These are phyloP conservation scores for Labrus mixtus DNA, from an alignment of 2,113 vertebrate genomes.

Conservation along the genomic window DNA sequence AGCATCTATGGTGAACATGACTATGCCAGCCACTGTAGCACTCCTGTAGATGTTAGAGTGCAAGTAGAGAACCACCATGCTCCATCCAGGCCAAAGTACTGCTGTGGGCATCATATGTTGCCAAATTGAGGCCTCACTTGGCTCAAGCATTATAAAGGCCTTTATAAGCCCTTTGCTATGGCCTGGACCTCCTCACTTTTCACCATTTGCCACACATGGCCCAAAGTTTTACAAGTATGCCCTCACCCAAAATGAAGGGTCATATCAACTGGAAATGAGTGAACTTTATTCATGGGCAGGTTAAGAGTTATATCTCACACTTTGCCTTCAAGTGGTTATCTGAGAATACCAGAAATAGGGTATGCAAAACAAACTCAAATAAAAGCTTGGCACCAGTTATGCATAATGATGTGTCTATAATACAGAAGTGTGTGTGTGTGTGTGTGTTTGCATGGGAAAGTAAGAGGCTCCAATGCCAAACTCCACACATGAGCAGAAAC, in stretches of 20 bases:
- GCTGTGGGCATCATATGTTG: constrained; percentile 25
- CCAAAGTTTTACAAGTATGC: constrained; percentile 18
- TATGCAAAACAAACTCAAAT: not conserved
- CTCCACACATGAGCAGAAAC: not conserved
- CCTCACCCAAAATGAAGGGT: constrained; percentile 20
- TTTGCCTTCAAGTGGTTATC: constrained; percentile 15
- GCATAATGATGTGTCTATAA: not conserved
- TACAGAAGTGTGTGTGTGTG: not conserved
- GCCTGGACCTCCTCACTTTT: constrained; percentile 1
- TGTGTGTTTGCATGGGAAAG: not conserved
- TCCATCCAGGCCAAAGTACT: constrained; percentile 48
- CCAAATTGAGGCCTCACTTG: constrained; percentile 41
- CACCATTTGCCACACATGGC: constrained; percentile 16
- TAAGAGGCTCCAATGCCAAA: not conserved
- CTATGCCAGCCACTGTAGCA: constrained; percentile 63
- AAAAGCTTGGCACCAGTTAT: not conserved
- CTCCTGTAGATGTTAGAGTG: constrained; percentile 52
- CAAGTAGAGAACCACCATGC: constrained; percentile 40
- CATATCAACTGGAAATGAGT: constrained; percentile 16
- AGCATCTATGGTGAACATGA: constrained; percentile 51
- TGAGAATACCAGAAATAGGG: constrained; percentile 7
- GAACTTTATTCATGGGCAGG: not conserved
- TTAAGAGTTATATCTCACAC: not conserved
- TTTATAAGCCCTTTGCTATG: constrained; percentile 12
- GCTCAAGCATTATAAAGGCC: constrained; percentile 25